Evolutionary conservation across 1,140 invertebrate genomes (phyloP), one percentile per base, ranked within the genome.

Genomic region (Acyrthosiphon pisum): DNA sequence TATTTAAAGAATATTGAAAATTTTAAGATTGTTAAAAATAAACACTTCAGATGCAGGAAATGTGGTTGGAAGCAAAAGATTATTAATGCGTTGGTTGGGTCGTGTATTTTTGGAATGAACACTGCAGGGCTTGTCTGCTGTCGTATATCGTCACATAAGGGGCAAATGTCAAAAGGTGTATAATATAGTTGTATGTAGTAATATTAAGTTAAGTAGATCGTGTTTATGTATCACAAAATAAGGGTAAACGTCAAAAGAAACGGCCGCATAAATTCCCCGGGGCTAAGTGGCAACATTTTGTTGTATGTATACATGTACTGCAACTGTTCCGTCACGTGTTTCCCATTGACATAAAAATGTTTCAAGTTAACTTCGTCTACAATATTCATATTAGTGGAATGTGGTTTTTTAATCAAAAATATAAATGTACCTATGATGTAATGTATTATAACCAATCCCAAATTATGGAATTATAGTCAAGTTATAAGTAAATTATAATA

Each of bases 131-230:
- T 86, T 41, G 91, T 93, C 91, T 90, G 48, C 76, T 93, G 91
- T 93, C 81, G 81, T 53, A 35, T 30, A 89, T 53, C 50, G 88
- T 89, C 50, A 41, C 88, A 56, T 44, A 44, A 53, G 91, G 91
- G 91, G 91, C 91, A 93, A 93, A 93, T 93, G 91, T 93, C 91
- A 93, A 86, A 86, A 93, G 91, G 81, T 93, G 91, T 86, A 91
- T 50, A 68, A 18, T n/a, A 46, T 91, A 76, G 53, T 76, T 68
- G 41, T 68, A 83, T 81, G 89, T 68, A 53, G 48, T 68, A 46
- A 60, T 60, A 46, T 35, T 44, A 30, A 81, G 46, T 86, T 93
- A 93, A 93, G 76, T 93, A 93, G 81, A 83, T 93, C 91, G 91
- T 93, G 91, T 93, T 93, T 93, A 84, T 93, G 91, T 93, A 93